phyloP scores from a whole-genome alignment of 2,888 invertebrate genomes.

The Hymenopus coronatus region DNA sequence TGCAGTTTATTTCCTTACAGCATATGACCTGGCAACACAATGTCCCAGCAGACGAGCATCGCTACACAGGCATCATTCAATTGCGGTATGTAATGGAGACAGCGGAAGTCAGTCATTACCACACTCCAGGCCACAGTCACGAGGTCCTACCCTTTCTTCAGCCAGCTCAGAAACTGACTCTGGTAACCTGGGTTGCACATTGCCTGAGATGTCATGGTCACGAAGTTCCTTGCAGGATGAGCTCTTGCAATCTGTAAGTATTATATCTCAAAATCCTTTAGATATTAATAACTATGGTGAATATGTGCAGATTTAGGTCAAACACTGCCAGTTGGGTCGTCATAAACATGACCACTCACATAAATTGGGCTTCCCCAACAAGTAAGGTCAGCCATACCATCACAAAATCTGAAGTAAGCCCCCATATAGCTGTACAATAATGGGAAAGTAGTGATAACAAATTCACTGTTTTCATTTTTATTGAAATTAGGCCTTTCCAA shows the following conservation, averaged over 20 bases:
- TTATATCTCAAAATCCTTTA: not conserved
- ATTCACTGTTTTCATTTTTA: too few species aligned
- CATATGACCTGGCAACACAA: slow-evolving; percentile 80
- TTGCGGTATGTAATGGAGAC: slow-evolving; percentile 57
- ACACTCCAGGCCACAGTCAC: slow-evolving; percentile 60
- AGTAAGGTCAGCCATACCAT: too few species aligned
- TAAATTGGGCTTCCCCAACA: too few species aligned
- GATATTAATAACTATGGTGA: too few species aligned
- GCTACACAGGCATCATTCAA: slow-evolving; percentile 67
- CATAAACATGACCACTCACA: too few species aligned
- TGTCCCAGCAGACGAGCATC: slow-evolving; percentile 71
- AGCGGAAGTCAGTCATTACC: slow-evolving; percentile 58
- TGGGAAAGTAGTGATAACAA: too few species aligned
- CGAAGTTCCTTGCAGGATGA: slow-evolving; percentile 67
- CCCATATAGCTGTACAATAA: too few species aligned
- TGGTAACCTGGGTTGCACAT: slow-evolving; percentile 49
- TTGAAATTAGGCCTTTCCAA: too few species aligned
- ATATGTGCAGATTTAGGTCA: too few species aligned
- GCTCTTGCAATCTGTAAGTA: slow-evolving; percentile 62
- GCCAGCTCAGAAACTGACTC: slow-evolving; percentile 39
- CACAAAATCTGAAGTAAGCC: too few species aligned
- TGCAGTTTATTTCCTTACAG: slow-evolving; percentile 45
- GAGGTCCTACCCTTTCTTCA: slow-evolving; percentile 33
- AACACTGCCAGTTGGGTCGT: too few species aligned
- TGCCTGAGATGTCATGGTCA: slow-evolving; percentile 59